Conservation (phyloP, 2,797 vertebrate species). For the Brotula barbata region DNA sequence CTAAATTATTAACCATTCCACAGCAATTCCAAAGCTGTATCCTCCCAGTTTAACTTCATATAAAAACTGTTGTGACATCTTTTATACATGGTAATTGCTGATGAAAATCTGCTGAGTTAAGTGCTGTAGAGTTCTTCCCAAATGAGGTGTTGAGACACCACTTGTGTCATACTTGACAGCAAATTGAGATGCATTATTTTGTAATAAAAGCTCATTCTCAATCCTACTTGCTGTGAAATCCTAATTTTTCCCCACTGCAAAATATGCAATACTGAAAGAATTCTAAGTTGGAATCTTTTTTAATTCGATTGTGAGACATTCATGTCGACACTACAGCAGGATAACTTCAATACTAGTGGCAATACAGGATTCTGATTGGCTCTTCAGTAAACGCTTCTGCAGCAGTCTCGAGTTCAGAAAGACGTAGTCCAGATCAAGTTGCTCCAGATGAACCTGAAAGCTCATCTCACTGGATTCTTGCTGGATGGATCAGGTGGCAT, state of each 20-base stretch:
- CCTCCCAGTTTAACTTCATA: not conserved
- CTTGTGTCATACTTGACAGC: not conserved
- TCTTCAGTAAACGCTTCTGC: slow-evolving; percentile 47
- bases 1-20: not conserved
- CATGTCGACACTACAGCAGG: slow-evolving; percentile 65
- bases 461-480: slow-evolving; percentile 11
- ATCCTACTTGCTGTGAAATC: not conserved
- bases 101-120: too few species aligned
- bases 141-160: not conserved
- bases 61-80: too few species aligned
- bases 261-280: slow-evolving; percentile 37
- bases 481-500: not conserved
- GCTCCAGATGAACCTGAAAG: slow-evolving; percentile 11
- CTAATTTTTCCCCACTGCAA: not conserved
- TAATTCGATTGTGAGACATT: slow-evolving; percentile 72
- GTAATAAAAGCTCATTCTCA: not conserved
- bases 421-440: slow-evolving; percentile 60
- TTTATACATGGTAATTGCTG: too few species aligned
- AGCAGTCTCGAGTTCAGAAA: slow-evolving; percentile 63
- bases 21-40: not conserved
- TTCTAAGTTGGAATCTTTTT: slow-evolving; percentile 70
- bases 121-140: slow-evolving; percentile 7
- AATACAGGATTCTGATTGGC: slow-evolving; percentile 63
- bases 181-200: too few species aligned
- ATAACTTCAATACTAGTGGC: slow-evolving; percentile 64